Evolutionary conservation across 1,140 invertebrate species (phyloP).

Genomic region (Papilio aristodemus): DNA sequence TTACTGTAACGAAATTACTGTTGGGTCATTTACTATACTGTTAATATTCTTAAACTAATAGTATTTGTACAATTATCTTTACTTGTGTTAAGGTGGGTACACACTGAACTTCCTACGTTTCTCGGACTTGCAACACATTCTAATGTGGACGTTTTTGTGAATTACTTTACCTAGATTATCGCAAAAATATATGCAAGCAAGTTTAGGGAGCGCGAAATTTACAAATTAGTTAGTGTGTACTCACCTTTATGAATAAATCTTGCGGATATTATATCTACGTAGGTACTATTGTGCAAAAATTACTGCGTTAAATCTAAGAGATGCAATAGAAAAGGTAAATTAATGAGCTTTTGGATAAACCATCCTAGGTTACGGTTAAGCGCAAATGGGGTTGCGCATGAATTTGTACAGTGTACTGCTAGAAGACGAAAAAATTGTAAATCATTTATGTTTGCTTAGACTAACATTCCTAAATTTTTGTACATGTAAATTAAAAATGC

Average conservation of each 20-base stretch:
- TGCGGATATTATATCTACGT: too few relatives aligned
- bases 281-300: too few relatives aligned
- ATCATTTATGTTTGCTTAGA: background rate
- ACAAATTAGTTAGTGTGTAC: too few relatives aligned
- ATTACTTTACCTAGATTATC: too few relatives aligned
- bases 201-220: too few relatives aligned
- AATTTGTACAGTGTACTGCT: background rate
- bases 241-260: too few relatives aligned
- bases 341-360: background rate
- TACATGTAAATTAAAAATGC: background rate
- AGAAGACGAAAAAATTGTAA: background rate
- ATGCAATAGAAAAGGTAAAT: background rate
- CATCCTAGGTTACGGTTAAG: background rate
- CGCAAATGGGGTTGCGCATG: background rate
- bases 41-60: constrained; percentile 1
- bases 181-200: too few relatives aligned
- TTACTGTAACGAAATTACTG: background rate
- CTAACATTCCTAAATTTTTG: constrained; percentile 5
- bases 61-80: constrained; percentile 2
- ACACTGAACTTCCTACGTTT: background rate
- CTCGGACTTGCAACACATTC: too few relatives aligned
- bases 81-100: background rate
- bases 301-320: background rate
- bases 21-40: background rate
- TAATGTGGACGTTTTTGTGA: too few relatives aligned